These are phyloP conservation scores for Sepioteuthis lessoniana DNA, from an alignment of 2,888 invertebrate species.

Conservation along the genomic window DNA sequence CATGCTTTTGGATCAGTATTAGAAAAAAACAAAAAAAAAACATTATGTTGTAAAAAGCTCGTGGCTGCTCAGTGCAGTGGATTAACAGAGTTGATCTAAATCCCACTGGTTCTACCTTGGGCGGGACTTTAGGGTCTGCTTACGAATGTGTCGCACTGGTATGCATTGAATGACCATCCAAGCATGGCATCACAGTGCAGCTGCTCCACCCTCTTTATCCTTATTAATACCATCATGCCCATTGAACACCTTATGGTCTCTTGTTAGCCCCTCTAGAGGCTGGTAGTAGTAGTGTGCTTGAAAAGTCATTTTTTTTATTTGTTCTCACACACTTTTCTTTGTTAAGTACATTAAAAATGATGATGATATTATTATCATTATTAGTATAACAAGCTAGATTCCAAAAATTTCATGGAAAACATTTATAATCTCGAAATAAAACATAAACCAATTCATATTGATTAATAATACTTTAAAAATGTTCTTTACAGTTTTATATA, in stretches of 20 bases:
- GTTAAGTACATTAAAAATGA: background rate
- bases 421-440: background rate
- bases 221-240: slow-evolving; percentile 33
- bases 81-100: slow-evolving; percentile 33
- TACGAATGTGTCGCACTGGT: slow-evolving; percentile 33
- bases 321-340: background rate
- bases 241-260: background rate
- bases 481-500: background rate
- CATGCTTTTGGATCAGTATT: background rate
- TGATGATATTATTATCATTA: background rate
- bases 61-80: background rate
- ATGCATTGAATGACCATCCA: background rate
- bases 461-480: background rate
- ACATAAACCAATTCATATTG: background rate
- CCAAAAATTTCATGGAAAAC: background rate
- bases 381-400: background rate
- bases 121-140: background rate
- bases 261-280: background rate
- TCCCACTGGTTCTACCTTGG: background rate
- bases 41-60: background rate
- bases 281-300: background rate
- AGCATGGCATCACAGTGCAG: background rate
- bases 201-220: background rate
- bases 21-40: background rate
- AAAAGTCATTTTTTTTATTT: background rate